Evolutionary conservation across 2,888 invertebrate species (phyloP), one percentile per base, ranked within the genome.

Genomic region (Rhagonycha fulva): DNA sequence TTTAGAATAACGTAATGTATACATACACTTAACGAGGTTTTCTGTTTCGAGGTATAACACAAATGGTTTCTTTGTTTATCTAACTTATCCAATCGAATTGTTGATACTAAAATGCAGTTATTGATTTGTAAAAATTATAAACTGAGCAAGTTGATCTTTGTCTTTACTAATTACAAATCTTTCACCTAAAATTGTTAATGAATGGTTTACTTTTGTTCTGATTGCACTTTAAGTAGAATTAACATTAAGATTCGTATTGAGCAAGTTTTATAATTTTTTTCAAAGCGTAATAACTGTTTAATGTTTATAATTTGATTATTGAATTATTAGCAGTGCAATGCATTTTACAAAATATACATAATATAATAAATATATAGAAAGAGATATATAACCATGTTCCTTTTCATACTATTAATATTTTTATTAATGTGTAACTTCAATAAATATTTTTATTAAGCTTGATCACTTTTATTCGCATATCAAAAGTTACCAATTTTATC

Each of bases 371-470:
- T 14, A 19, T 66, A 66, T 66, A 66, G 23, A 66, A 66, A 66
- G 47, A 47, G 47, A 47, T 47, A 26, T 76, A 70, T 76, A 76
- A 70, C 66, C 72, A 76, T 73, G 76, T 76, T 76, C 76, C 76
- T 76, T 76, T 76, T 76, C 76, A 76, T 76, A 76, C 76, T 73
- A 69, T 73, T 76, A 69, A 76, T 76, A 76, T 76, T 76, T 76
- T 76, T 76, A 76, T 76, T 76, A 76, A 72, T 76, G 70, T 76
- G 76, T 76, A 47, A 76, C 72, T 76, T 72, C 73, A 76, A 76
- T 76, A 76, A 76, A 76, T 76, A 76, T 76, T 76, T 76, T 76
- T 76, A 76, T 76, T 76, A 76, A 76, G 26, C 70, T 75, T 75
- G 3, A 61, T 19, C 68, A 47, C 60, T 67, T 70, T 70, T 28